A percentile compares a stretch with the other conserved stretches of the same genome.
Evolutionary conservation across 2,888 invertebrate species (phyloP).

Genomic region (Polietes domitor): DNA sequence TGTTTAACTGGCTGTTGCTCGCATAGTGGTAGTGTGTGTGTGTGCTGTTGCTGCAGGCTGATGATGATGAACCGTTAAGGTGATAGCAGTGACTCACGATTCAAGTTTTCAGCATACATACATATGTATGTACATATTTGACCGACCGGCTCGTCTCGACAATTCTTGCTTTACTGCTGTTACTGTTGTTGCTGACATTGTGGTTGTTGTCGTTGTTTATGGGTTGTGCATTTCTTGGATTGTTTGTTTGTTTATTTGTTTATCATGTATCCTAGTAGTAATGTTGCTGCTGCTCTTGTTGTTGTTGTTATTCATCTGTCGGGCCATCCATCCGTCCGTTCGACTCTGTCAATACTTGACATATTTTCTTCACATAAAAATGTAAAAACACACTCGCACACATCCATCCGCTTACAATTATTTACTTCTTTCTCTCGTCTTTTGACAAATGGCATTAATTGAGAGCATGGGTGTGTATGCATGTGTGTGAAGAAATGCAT

Average conservation of each 20-base stretch:
- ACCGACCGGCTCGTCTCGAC: no score
- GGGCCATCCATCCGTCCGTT: neutral
- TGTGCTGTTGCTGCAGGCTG: neutral
- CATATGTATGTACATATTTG: no score
- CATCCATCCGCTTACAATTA: neutral
- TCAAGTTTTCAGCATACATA: neutral
- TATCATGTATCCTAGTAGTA: neutral
- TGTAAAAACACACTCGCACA: no score
- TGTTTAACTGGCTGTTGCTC: neutral
- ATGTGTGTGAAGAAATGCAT: neutral
- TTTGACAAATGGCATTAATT: slow-evolving; percentile 12
- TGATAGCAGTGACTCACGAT: slow-evolving; percentile 13
- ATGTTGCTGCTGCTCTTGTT: no score
- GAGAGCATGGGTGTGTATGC: neutral
- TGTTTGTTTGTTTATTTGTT: neutral
- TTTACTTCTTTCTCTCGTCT: neutral
- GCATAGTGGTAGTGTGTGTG: neutral
- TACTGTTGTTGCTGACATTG: no score
- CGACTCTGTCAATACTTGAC: neutral
- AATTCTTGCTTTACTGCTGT: no score
- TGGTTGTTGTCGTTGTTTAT: neutral
- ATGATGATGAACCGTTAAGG: slow-evolving; percentile 8
- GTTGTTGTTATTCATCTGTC: neutral
- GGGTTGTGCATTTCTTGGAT: neutral
- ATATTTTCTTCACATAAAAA: neutral